A percentile compares a stretch with the other conserved stretches of the same genome.
Conservation (phyloP, 2,888 invertebrate species). For the Apoda limacodes region DNA sequence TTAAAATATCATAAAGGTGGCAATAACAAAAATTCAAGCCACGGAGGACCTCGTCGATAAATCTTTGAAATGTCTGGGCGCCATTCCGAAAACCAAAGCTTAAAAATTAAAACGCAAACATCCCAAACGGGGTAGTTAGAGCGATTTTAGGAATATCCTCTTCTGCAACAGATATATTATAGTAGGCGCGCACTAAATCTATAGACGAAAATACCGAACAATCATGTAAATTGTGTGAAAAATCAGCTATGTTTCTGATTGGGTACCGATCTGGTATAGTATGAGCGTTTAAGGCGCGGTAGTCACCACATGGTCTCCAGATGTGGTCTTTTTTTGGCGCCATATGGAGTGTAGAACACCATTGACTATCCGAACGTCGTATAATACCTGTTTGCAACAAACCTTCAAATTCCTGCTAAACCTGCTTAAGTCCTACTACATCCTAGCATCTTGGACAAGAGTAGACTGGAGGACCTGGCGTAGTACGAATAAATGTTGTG, state of each 20-base stretch:
- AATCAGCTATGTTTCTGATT: conserved; percentile 7
- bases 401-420: too few relatives aligned
- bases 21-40: conserved; percentile 1
- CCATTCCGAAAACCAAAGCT: conserved; percentile 36
- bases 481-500: too few relatives aligned
- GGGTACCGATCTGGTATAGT: conserved; percentile 10
- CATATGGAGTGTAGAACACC: too few relatives aligned
- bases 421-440: too few relatives aligned
- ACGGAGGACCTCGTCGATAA: conserved; percentile 1
- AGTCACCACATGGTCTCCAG: conserved; percentile 11
- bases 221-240: conserved; percentile 7
- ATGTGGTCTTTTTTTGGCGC: conserved; percentile 8
- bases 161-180: too few relatives aligned
- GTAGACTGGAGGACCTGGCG: too few relatives aligned
- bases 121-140: conserved; percentile 24
- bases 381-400: too few relatives aligned
- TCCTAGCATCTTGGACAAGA: too few relatives aligned
- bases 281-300: conserved; percentile 6
- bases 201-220: conserved; percentile 4
- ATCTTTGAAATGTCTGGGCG: conserved; percentile 18
- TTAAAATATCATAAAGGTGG: too few relatives aligned
- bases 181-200: conserved; percentile 24
- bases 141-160: conserved; percentile 29
- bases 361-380: too few relatives aligned
- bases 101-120: conserved; percentile 27